Conservation (phyloP, 1,140 invertebrate genomes). For the Sinella curviseta region DNA sequence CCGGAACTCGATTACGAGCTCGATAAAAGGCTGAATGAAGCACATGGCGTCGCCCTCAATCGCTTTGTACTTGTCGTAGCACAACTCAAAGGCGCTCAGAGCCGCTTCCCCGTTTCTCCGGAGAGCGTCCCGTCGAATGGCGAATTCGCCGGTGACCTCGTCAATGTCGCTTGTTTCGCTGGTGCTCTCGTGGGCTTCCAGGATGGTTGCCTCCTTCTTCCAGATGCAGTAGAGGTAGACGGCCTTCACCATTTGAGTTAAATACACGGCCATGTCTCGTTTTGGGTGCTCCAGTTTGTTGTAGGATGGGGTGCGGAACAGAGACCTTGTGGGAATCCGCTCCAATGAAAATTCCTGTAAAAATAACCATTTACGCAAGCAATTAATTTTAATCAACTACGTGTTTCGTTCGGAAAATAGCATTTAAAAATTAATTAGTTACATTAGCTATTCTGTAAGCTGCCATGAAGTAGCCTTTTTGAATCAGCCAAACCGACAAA, state of each 20-base stretch:
- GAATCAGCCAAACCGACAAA: slow-evolving; percentile 37
- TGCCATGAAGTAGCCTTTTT: slow-evolving; percentile 34
- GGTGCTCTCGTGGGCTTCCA: too few relatives aligned
- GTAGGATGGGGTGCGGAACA: background rate
- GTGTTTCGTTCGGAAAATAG: background rate
- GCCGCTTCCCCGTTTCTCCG: slow-evolving; percentile 31
- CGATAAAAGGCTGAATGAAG: slow-evolving; percentile 39
- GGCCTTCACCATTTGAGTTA: slow-evolving; percentile 7
- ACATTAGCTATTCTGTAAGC: too few relatives aligned
- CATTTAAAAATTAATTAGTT: background rate
- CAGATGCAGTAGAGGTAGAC: slow-evolving; percentile 25
- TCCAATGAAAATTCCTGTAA: slow-evolving; percentile 4
- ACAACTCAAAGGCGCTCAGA: slow-evolving; percentile 17
- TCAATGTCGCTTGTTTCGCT: too few relatives aligned
- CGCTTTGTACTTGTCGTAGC: background rate
- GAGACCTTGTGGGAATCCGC: background rate
- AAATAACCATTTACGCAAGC: background rate
- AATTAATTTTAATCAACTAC: background rate
- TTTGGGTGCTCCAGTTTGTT: slow-evolving; percentile 13
- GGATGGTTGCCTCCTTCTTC: slow-evolving; percentile 9
- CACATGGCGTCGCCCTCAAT: slow-evolving; percentile 23
- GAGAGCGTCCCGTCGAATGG: background rate
- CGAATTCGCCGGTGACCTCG: background rate
- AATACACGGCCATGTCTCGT: slow-evolving; percentile 18
- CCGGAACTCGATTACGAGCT: slow-evolving; percentile 13